Percentiles rank a stretch among this genome's conserved stretches.
Evolutionary conservation across 2,888 invertebrate genomes (phyloP).

Genomic region (Malthinus flaveolus): DNA sequence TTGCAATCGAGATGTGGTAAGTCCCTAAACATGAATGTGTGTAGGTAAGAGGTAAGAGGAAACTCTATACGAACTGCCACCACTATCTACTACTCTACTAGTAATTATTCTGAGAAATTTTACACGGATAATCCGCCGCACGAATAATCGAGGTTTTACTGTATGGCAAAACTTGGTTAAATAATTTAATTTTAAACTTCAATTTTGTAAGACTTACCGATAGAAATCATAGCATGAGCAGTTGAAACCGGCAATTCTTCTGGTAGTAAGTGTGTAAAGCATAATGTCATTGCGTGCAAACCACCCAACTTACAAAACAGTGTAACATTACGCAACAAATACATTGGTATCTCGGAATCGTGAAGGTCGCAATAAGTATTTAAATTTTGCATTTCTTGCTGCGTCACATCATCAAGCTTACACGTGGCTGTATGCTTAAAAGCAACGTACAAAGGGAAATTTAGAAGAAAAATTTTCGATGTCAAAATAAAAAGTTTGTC

Average conservation of each 20-base stretch:
- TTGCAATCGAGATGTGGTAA: too few species aligned
- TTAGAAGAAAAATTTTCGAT: constrained; percentile 85
- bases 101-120: too few species aligned
- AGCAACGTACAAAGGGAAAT: constrained; percentile 87
- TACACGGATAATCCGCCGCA: too few species aligned
- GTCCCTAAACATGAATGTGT: too few species aligned
- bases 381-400: constrained; percentile 79
- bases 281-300: constrained; percentile 82
- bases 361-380: constrained; percentile 88
- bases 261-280: constrained; percentile 78
- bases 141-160: too few species aligned
- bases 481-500: constrained; percentile 87
- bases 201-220: constrained; percentile 51
- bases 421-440: constrained; percentile 83
- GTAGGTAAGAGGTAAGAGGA: too few species aligned
- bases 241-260: constrained; percentile 79
- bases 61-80: too few species aligned
- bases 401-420: constrained; percentile 79
- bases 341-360: constrained; percentile 91
- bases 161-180: too few species aligned
- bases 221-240: constrained; percentile 89
- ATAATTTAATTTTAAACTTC: too few species aligned
- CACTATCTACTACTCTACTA: too few species aligned
- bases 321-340: constrained; percentile 88
- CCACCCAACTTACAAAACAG: constrained; percentile 92